Percentiles rank a stretch among this genome's conserved stretches.
These are phyloP conservation scores for Andrena camellia DNA, from an alignment of 2,888 invertebrate species.

Conservation along the genomic window DNA sequence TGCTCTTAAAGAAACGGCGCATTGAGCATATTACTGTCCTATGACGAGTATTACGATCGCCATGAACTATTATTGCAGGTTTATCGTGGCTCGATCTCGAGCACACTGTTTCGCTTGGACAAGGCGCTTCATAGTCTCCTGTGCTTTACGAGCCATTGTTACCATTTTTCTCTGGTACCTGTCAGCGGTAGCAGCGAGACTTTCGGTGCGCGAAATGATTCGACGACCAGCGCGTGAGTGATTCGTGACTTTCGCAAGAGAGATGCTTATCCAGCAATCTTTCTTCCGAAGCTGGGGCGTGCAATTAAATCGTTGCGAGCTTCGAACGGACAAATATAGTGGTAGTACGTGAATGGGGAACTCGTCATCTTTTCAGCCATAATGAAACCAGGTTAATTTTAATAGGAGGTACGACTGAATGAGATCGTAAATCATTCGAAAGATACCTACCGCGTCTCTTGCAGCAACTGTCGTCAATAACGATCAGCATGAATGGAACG, in stretches of 20 bases:
- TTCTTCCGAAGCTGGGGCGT: not conserved
- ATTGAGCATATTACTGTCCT: slow-evolving; percentile 40
- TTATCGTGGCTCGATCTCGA: slow-evolving; percentile 65
- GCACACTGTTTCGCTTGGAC: slow-evolving; percentile 52
- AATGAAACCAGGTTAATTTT: slow-evolving; percentile 29
- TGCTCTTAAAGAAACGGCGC: slow-evolving; percentile 45
- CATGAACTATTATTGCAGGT: slow-evolving; percentile 69
- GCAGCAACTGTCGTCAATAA: slow-evolving; percentile 52
- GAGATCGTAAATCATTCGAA: slow-evolving; percentile 49
- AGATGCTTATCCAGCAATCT: not conserved
- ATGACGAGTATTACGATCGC: slow-evolving; percentile 63
- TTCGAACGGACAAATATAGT: slow-evolving; percentile 20
- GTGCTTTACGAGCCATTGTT: slow-evolving; percentile 52
- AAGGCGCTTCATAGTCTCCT: slow-evolving; percentile 51
- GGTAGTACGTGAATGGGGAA: slow-evolving; percentile 15
- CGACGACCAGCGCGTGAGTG: slow-evolving; percentile 6
- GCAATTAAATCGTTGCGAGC: not conserved
- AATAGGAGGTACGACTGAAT: slow-evolving; percentile 15
- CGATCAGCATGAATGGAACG: slow-evolving; percentile 35
- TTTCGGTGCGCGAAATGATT: slow-evolving; percentile 18
- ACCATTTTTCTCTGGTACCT: slow-evolving; percentile 25
- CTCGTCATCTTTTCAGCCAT: slow-evolving; percentile 13
- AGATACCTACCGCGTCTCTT: slow-evolving; percentile 50
- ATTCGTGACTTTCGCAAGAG: not conserved
- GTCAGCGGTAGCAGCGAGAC: not conserved